These are phyloP conservation scores for Cebus imitator DNA, from an alignment of 2,113 vertebrate genomes.

Conservation along the genomic window DNA sequence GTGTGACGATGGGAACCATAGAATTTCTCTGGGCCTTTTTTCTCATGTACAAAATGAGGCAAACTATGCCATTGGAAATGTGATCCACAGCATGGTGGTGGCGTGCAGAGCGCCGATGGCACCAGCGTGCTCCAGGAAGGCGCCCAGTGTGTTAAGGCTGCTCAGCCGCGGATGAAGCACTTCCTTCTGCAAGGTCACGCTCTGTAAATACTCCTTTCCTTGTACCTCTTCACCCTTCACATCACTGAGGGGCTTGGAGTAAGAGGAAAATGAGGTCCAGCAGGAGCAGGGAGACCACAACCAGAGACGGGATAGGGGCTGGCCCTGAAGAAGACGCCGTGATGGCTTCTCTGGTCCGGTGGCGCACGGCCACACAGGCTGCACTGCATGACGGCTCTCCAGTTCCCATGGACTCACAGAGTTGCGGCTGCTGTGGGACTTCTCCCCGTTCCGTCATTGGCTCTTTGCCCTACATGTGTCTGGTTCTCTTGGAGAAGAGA, in stretches of 20 bases:
- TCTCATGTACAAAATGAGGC: background rate
- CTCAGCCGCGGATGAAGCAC: background rate
- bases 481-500: constrained; percentile 49
- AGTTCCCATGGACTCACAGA: accelerated
- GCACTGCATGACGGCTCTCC: accelerated
- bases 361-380: accelerated
- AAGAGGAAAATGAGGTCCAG: background rate
- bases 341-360: accelerated
- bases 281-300: background rate
- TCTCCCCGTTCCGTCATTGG: too few species aligned
- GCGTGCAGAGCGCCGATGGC: background rate
- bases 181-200: too few species aligned
- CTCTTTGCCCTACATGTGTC: accelerated
- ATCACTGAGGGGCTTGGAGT: background rate
- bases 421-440: accelerated
- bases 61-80: too few species aligned
- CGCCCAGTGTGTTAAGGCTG: accelerated
- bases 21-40: background rate
- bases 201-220: background rate
- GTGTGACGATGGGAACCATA: accelerated
- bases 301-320: accelerated
- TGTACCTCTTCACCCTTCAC: background rate
- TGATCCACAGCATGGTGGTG: too few species aligned
- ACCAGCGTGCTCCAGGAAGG: accelerated
- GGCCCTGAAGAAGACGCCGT: accelerated